phyloP scores from a whole-genome alignment of 2,797 vertebrate genomes.

The Pristis pectinata region DNA sequence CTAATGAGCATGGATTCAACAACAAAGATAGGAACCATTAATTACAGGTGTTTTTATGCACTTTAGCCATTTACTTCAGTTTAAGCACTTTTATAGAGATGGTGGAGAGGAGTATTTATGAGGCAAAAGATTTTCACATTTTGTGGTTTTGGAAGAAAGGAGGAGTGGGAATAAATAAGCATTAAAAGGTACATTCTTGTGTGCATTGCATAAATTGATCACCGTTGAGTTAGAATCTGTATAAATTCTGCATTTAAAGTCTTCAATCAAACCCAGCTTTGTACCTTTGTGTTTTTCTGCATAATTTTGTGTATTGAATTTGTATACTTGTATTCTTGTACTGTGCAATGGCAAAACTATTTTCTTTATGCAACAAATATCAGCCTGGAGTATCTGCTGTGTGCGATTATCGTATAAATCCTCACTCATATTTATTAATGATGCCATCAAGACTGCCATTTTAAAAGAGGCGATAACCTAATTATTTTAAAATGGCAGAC shows the following conservation, averaged over 20 bases:
- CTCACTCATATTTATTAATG: neutral
- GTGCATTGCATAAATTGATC: neutral
- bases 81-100: neutral
- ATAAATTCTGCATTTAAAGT: neutral
- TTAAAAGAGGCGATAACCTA: neutral
- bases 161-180: neutral
- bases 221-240: neutral
- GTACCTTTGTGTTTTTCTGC: no score
- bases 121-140: neutral
- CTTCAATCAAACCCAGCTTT: neutral
- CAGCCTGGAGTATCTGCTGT: neutral
- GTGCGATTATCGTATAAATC: no score
- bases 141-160: neutral
- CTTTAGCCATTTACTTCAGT: neutral
- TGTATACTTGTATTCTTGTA: neutral
- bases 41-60: neutral
- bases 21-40: neutral
- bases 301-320: neutral
- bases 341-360: neutral
- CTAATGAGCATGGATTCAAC: neutral
- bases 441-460: neutral
- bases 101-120: neutral
- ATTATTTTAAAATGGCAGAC: slow-evolving; percentile 1
- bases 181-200: neutral
- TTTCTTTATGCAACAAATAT: neutral